Evolutionary conservation across 2,888 invertebrate species (phyloP), one percentile per base, ranked within the genome.

Genomic region (Amphipyra tragopoginis): DNA sequence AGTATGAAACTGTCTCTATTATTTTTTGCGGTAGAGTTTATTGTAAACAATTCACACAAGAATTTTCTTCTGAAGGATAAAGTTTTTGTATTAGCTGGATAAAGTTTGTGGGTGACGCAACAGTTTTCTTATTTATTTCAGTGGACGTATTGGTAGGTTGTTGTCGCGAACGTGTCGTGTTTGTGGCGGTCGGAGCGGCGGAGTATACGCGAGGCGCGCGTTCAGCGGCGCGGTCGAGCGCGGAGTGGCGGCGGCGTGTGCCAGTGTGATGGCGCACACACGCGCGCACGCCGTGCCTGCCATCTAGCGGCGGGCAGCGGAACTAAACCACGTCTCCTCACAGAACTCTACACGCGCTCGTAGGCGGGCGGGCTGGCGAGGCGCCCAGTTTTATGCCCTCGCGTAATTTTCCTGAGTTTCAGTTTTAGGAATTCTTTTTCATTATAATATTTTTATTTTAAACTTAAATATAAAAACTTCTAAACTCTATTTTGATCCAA

Each of bases 171-270:
- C 86, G 88, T 89, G 81, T 89, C 88, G 89, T 88, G 86, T 87
- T 86, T 84, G 76, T 78, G 77, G 77, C 80, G 77, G 75, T 72
- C 80, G 76, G 81, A 84, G 82, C 80, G 75, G 80, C 78, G 80
- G 78, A 26, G 53, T 69, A 77, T 76, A 89, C 89, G 87, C 91
- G 90, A 92, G 77, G 88, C 93, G 93, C 92, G 92, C 92, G 87
- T 70, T 91, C 90, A 81, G 88, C 90, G 85, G 90, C 95, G 94
- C 92, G 90, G 93, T 91, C 90, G 91, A 90, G 93, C 93, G 94
- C 93, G 93, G 94, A 93, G 93, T 93, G 93, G 88, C 84, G 88
- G 86, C 87, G 87, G 88, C 90, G 86, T 87, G 84, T 84, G 86
- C 87, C 86, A 81, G 89, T 87, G 89, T 86, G 87, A 80, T 83